Percentiles rank a stretch among this genome's conserved stretches.
These are phyloP conservation scores for Semicossyphus pulcher DNA, from an alignment of 2,113 vertebrate species.

Conservation along the genomic window DNA sequence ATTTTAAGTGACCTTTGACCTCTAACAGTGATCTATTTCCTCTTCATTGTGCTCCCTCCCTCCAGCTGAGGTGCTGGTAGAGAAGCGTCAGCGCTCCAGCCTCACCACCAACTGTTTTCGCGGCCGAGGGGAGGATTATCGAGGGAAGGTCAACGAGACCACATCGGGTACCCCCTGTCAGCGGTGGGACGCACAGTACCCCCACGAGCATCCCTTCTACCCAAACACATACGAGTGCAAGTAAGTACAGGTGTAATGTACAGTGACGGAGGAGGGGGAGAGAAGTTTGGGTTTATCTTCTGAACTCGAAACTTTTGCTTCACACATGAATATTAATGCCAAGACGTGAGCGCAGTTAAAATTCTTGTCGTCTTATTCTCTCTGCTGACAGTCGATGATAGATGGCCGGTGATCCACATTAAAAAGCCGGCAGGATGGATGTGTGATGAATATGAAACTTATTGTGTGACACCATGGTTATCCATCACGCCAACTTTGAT, in stretches of 20 bases:
- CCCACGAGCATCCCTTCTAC: constrained; percentile 90
- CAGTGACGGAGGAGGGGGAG: no score
- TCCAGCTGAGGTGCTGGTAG: constrained; percentile 75
- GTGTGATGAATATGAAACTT: constrained; percentile 50
- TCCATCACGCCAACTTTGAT: constrained; percentile 38
- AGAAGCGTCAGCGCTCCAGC: constrained; percentile 79
- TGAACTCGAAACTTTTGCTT: neutral
- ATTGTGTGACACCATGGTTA: constrained; percentile 13
- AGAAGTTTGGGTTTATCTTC: neutral
- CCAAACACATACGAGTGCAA: constrained; percentile 95
- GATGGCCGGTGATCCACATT: constrained; percentile 42
- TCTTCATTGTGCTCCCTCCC: neutral
- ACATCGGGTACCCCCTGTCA: constrained; percentile 92
- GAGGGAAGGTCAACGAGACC: constrained; percentile 89
- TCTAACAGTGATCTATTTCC: neutral
- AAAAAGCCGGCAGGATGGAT: constrained; percentile 29
- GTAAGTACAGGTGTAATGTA: constrained; percentile 73
- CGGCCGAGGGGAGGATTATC: constrained; percentile 91
- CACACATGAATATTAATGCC: constrained; percentile 55
- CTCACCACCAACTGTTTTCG: constrained; percentile 88
- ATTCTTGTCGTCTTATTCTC: constrained; percentile 33
- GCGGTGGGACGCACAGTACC: constrained; percentile 91
- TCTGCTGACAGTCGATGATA: constrained; percentile 48
- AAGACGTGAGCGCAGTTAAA: constrained; percentile 27
- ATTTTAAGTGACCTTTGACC: neutral